Evolutionary conservation across 1,140 invertebrate genomes (phyloP).

Genomic region (Cotesia glomerata): DNA sequence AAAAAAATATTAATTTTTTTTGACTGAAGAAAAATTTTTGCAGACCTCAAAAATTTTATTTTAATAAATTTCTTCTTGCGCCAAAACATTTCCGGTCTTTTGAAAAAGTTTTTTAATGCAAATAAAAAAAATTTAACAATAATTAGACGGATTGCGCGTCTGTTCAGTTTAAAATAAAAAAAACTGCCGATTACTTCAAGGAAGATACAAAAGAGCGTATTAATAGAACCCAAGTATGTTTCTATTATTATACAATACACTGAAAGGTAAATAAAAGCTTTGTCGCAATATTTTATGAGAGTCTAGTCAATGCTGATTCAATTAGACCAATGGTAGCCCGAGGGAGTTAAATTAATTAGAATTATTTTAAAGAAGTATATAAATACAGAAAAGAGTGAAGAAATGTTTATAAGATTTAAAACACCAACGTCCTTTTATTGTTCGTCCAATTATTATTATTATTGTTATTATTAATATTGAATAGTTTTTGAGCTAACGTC

Average conservation of each 20-base stretch:
- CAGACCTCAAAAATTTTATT: too few relatives aligned
- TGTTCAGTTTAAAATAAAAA: not conserved
- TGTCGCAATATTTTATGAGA: not conserved
- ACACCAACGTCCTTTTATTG: conserved; percentile 5
- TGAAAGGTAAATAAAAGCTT: not conserved
- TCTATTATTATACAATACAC: not conserved
- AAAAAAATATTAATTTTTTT: too few relatives aligned
- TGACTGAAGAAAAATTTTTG: too few relatives aligned
- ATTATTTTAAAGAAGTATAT: not conserved
- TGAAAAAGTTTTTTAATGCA: too few relatives aligned
- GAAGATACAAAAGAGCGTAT: too few relatives aligned
- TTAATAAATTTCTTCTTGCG: too few relatives aligned
- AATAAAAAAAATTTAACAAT: not conserved
- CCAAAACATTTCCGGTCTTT: too few relatives aligned
- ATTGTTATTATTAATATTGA: conserved; percentile 1
- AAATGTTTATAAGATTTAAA: not conserved
- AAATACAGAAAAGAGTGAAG: not conserved
- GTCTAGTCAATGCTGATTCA: not conserved
- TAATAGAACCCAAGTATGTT: not conserved
- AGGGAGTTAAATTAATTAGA: not conserved
- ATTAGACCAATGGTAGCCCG: too few relatives aligned
- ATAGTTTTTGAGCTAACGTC: conserved; percentile 1
- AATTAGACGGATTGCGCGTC: not conserved
- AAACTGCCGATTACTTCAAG: not conserved
- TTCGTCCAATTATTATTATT: conserved; percentile 10